Evolutionary conservation across 1,140 invertebrate species (phyloP).

Genomic region (Bombus affinis): DNA sequence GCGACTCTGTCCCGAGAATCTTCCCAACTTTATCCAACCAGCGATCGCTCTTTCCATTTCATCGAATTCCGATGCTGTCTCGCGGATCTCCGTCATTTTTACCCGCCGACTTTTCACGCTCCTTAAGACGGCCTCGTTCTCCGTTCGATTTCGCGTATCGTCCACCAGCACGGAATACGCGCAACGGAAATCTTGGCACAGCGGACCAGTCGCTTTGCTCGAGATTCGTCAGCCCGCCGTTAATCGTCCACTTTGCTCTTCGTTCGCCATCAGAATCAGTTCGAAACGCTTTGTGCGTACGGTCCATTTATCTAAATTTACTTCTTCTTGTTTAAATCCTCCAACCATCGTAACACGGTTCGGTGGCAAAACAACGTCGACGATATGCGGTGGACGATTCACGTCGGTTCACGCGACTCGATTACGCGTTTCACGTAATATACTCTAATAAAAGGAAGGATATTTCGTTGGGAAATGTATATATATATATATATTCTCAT

Average conservation of each 20-base stretch:
- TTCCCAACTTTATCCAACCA: background rate
- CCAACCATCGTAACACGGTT: background rate
- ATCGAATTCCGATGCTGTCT: background rate
- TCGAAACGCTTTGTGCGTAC: background rate
- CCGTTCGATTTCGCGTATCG: background rate
- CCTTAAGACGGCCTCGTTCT: background rate
- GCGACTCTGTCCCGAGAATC: background rate
- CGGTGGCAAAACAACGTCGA: background rate
- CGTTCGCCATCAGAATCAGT: background rate
- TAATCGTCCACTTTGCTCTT: background rate
- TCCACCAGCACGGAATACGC: background rate
- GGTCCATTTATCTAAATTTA: too few species aligned
- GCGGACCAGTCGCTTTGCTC: background rate
- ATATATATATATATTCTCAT: too few species aligned
- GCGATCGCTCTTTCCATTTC: background rate
- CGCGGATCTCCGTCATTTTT: background rate
- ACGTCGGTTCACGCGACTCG: background rate
- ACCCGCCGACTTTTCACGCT: background rate
- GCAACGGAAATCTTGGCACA: background rate
- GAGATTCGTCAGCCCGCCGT: background rate
- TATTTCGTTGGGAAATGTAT: background rate
- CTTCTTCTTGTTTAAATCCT: too few species aligned
- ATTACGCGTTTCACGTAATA: background rate
- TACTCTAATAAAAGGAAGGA: background rate
- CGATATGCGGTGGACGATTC: too few species aligned